phyloP scores from a whole-genome alignment of 2,888 invertebrate species.

The Seira musarum region DNA sequence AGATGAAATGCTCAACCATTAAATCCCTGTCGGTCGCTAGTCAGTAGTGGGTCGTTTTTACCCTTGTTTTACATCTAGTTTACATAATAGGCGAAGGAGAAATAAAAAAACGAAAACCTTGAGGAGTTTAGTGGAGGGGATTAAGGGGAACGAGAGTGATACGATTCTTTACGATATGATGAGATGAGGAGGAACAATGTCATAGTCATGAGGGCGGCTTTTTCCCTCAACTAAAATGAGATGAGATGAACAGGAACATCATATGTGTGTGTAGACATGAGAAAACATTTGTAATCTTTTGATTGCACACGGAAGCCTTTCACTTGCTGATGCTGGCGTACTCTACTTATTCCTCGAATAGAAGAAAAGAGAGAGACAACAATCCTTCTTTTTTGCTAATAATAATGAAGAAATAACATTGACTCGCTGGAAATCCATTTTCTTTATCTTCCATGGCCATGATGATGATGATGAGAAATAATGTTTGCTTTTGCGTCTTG shows the following conservation, averaged over 20 bases:
- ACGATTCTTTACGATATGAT: background rate
- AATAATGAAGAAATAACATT: slow-evolving; percentile 16
- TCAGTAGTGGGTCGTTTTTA: too few relatives aligned
- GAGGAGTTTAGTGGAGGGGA: too few relatives aligned
- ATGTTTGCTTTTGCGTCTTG: background rate
- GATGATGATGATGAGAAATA: too few relatives aligned
- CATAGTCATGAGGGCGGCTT: background rate
- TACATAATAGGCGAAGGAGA: slow-evolving; percentile 12
- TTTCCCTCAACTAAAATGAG: too few relatives aligned
- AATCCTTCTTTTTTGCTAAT: background rate
- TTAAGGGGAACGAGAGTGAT: slow-evolving; percentile 5
- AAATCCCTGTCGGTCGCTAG: slow-evolving; percentile 21
- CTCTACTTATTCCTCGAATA: too few relatives aligned
- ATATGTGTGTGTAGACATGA: slow-evolving; percentile 2
- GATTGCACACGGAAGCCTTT: background rate
- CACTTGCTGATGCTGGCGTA: too few relatives aligned
- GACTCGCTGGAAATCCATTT: slow-evolving; percentile 7
- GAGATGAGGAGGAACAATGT: background rate
- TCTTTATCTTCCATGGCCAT: background rate
- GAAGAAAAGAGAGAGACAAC: background rate
- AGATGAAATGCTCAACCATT: slow-evolving; percentile 4
- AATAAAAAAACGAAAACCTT: too few relatives aligned
- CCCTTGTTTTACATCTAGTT: slow-evolving; percentile 35
- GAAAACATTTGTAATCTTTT: slow-evolving; percentile 16
- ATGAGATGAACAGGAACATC: too few relatives aligned